Evolutionary conservation across 2,888 invertebrate genomes (phyloP), one percentile per base, ranked within the genome.

Genomic region (Acanthosepion pharaonis): DNA sequence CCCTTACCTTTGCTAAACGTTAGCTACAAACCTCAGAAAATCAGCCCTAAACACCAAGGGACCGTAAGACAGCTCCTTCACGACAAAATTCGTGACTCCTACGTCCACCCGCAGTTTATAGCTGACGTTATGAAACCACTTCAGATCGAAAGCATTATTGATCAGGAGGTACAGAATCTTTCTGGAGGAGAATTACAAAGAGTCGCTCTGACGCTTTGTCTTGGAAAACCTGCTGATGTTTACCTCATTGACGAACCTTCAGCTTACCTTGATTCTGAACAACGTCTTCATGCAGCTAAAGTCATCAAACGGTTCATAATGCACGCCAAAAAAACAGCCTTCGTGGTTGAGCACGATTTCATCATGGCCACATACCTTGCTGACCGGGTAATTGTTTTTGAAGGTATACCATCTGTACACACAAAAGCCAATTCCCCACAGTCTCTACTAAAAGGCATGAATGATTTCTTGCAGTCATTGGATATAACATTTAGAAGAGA

Each of bases 281-380:
- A 99, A 98, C 99, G 99, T 99, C 98, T 99, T 94, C 99, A 99
- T 95, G 99, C 99, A 95, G 99, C 99, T 96, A 99, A 99, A 98
- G 99, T 99, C 97, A 99, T 99, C 96, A 99, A 99, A 97, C 98
- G 99, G 99, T 99, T 99, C 97, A 99, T 99, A 97, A 98, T 99
- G 92, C 99, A 99, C 97, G 99, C 99, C 0, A 99, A 99, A 98
- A 99, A 99, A 97, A 99, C 99, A 18, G 99, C 99, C 25, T 99
- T 99, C 97, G 98, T 99, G 33, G 99, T 99, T 2, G 99, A 99
- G 98, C 99, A 99, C 98, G 99, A 99, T 98, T 99, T 99, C 97
- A 99, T 99, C 96, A 99, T 99, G 99, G 99, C 99, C 33, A 99
- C 99, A 0, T 99, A 99, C 97, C 98, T 99, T 95, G 99, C 99